Evolutionary conservation across 1,140 invertebrate genomes (phyloP), one percentile per base, ranked within the genome.

Genomic region (Drosophila chauvacae): DNA sequence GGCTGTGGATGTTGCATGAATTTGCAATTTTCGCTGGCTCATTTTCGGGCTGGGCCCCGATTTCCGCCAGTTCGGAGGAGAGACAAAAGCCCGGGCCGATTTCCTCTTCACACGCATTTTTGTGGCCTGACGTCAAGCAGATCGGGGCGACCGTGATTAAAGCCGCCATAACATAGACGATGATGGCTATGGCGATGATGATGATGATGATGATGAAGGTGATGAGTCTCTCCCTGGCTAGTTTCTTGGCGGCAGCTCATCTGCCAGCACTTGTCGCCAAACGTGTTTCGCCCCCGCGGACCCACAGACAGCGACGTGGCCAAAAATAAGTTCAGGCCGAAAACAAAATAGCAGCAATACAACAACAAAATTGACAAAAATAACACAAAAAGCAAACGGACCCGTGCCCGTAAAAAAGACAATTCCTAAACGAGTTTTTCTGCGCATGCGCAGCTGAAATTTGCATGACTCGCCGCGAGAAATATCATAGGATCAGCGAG

Each of bases 281-380:
- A 83, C 81, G 58, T 42, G 81, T 84, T 83, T 83, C 81, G 77
- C 81, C 81, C 71, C 81, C 77, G 50, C 76, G 48, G 45, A 18
- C 13, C 30, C 20, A 28, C 50, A 35, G 20, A 37, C 60, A 64
- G 41, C 18, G 51, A 65, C 62, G 66, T 66, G 44, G 72, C 44
- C 79, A 57, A 60, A 81, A 78, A 72, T 73, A 73, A 60, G 55
- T 59, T 70, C 45, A 59, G 39, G 35, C 64, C 66, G 35, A 69
- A 11, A 28, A 45, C 23, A 48, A 48, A 26, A 51, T 30, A 50
- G 16, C 26, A 50, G 30, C 16, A 50, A 28, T 9, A 20, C 37
- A 14, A 44, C 6, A 23, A 4, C 7, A 20, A 72, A 59, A 71
- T 42, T 48, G 44, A 42, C 51, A 70, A 72, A 62, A 61, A 66